These are phyloP conservation scores for Tanaodytes sp. DNA, from an alignment of 2,888 invertebrate genomes.

Conservation along the genomic window DNA sequence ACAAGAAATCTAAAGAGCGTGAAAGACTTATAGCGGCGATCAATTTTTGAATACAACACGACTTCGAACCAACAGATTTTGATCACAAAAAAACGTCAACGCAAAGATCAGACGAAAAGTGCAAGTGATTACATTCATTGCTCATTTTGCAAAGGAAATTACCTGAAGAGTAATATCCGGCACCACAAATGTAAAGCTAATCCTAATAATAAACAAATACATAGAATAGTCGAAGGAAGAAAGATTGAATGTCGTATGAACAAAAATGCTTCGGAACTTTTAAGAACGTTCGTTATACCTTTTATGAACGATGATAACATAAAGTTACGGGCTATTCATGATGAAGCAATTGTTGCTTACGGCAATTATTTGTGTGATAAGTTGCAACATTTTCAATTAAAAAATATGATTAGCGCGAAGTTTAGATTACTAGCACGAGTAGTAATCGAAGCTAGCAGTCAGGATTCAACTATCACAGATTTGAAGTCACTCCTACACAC, in stretches of 20 bases:
- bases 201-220: not conserved
- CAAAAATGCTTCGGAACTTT: not conserved
- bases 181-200: constrained; percentile 14
- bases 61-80: not conserved
- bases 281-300: not conserved
- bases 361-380: constrained; percentile 26
- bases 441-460: constrained; percentile 9
- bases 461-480: not conserved
- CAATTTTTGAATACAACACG: constrained; percentile 1
- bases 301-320: constrained; percentile 11
- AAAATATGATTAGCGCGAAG: constrained; percentile 11
- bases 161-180: constrained; percentile 11
- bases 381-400: constrained; percentile 10
- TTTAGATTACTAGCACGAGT: constrained; percentile 15
- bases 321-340: not conserved
- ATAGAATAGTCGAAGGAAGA: not conserved
- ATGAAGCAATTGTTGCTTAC: constrained; percentile 4
- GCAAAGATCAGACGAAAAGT: not conserved
- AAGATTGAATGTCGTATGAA: constrained; percentile 15
- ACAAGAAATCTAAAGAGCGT: not conserved
- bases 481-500: constrained; percentile 5
- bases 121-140: constrained; percentile 14
- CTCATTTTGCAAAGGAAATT: not conserved
- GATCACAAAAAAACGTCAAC: constrained; percentile 16
- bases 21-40: not conserved